These are phyloP conservation scores for Caerostris darwini DNA, from an alignment of 1,140 invertebrate genomes.

Conservation along the genomic window DNA sequence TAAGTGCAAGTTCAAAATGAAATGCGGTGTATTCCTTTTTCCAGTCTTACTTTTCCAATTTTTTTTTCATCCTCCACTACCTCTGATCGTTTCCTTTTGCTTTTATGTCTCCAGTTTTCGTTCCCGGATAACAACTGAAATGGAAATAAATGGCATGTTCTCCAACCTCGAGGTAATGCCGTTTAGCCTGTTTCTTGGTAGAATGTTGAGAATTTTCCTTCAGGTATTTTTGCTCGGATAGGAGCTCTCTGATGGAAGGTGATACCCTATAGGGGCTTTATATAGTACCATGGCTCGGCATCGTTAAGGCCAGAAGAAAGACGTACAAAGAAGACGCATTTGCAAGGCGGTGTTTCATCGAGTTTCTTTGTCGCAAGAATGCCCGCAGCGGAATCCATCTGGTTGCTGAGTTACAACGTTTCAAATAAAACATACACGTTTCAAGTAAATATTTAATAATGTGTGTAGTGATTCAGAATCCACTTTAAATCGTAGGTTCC, in stretches of 20 bases:
- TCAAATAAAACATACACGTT: not conserved
- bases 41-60: not conserved
- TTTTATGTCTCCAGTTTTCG: too few species aligned
- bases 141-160: too few species aligned
- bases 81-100: too few species aligned
- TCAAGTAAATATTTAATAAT: not conserved
- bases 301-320: not conserved
- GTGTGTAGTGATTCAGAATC: not conserved
- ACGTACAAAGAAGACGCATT: not conserved
- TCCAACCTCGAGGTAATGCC: too few species aligned
- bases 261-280: slow-evolving; percentile 1
- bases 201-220: not conserved
- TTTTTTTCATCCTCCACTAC: not conserved
- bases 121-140: too few species aligned
- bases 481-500: not conserved
- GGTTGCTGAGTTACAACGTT: not conserved
- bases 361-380: slow-evolving; percentile 12
- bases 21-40: slow-evolving; percentile 32
- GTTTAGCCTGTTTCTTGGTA: too few species aligned
- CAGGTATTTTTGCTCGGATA: not conserved
- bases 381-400: not conserved
- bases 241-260: not conserved
- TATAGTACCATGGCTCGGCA: not conserved
- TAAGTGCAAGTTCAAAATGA: slow-evolving; percentile 41
- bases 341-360: slow-evolving; percentile 1